Percentiles rank a stretch among this genome's conserved stretches.
Evolutionary conservation across 2,797 vertebrate species (phyloP).

Genomic region (Alectoris magna): DNA sequence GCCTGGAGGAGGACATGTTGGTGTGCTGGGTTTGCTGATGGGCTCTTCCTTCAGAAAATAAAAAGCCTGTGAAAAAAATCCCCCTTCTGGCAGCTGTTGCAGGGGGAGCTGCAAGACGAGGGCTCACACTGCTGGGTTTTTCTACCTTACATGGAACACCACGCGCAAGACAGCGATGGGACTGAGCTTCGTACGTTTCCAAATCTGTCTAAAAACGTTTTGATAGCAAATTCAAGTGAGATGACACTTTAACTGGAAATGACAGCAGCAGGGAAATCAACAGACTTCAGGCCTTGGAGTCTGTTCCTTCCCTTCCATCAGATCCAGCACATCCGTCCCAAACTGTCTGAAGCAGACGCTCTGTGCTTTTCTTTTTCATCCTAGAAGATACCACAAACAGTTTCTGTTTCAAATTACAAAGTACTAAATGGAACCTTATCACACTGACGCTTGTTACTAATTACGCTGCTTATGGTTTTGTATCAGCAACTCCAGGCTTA

Average conservation of each 20-base stretch:
- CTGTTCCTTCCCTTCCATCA: constrained; percentile 9
- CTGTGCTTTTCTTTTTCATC: not conserved
- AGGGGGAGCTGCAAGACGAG: not conserved
- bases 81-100: not conserved
- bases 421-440: constrained; percentile 40
- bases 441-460: constrained; percentile 26
- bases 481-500: constrained; percentile 34
- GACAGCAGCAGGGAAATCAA: constrained; percentile 66
- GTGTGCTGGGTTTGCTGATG: not conserved
- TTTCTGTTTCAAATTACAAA: constrained; percentile 59
- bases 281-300: constrained; percentile 51
- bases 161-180: not conserved
- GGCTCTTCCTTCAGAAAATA: not conserved
- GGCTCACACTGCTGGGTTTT: not conserved
- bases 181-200: constrained; percentile 33
- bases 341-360: constrained; percentile 25
- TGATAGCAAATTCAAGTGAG: constrained; percentile 41
- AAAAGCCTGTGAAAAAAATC: not conserved
- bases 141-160: not conserved
- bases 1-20: not conserved
- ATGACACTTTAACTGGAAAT: constrained; percentile 59
- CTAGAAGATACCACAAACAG: constrained; percentile 31
- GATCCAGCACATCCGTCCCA: not conserved
- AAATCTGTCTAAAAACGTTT: not conserved
- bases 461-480: constrained; percentile 38